phyloP scores from a whole-genome alignment of 2,797 vertebrate genomes.

The Coluber constrictor region DNA sequence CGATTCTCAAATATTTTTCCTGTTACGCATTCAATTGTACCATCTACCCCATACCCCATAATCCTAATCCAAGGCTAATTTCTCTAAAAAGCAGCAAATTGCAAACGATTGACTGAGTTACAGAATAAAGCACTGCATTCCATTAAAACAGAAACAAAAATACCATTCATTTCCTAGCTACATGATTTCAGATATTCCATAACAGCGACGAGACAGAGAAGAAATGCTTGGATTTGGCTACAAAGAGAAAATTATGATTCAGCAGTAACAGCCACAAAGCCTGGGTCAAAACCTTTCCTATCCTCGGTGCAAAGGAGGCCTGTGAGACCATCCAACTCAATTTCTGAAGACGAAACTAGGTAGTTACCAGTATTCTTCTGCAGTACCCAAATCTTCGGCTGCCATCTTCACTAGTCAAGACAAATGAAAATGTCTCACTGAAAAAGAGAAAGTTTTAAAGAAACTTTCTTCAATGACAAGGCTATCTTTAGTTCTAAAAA shows the following conservation, averaged over 20 bases:
- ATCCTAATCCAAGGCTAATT: neutral
- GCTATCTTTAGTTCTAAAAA: neutral
- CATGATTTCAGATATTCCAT: neutral
- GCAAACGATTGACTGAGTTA: neutral
- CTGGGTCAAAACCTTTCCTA: neutral
- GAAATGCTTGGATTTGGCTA: too few species aligned
- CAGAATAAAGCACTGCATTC: neutral
- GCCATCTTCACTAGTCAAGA: slow-evolving; percentile 87
- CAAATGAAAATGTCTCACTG: slow-evolving; percentile 91
- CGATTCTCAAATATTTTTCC: too few species aligned
- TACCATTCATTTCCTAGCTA: neutral
- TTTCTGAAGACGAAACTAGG: neutral
- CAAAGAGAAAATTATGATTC: neutral
- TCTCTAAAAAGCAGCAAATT: neutral
- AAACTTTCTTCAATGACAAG: neutral
- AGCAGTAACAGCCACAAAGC: too few species aligned
- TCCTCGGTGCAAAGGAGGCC: neutral
- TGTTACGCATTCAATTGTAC: too few species aligned
- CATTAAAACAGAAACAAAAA: neutral
- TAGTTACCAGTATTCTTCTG: slow-evolving; percentile 87
- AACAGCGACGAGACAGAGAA: neutral
- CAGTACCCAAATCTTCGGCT: slow-evolving; percentile 89
- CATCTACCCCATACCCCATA: too few species aligned
- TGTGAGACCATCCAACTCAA: neutral
- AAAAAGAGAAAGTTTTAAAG: neutral